Percentiles rank a stretch among this genome's conserved stretches.
Evolutionary conservation across 2,888 invertebrate species (phyloP).

Genomic region (Rambutsinella grinnellia): DNA sequence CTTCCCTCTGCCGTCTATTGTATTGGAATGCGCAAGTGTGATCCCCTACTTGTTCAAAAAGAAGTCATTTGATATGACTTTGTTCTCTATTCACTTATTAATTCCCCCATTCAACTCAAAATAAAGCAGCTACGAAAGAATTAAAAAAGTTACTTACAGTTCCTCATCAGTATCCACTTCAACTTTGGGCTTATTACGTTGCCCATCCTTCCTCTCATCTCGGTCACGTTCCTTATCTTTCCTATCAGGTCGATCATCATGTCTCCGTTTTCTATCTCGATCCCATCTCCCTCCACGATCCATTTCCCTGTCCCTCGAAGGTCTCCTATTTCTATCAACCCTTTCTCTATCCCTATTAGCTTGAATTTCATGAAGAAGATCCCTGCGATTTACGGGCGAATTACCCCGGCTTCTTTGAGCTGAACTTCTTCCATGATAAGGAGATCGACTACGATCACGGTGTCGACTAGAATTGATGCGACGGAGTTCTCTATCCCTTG

Average conservation of each 20-base stretch:
- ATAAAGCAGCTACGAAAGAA: constrained; percentile 12
- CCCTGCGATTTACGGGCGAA: not conserved
- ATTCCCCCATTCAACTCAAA: no score
- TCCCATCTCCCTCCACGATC: constrained; percentile 71
- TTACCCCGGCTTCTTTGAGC: not conserved
- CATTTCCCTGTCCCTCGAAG: constrained; percentile 44
- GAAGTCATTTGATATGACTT: no score
- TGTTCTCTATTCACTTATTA: no score
- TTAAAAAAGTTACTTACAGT: constrained; percentile 50
- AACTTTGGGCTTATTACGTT: constrained; percentile 17
- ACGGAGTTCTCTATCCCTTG: constrained; percentile 57
- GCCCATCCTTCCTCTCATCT: constrained; percentile 9
- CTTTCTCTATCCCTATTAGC: constrained; percentile 9
- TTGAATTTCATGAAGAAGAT: constrained; percentile 1
- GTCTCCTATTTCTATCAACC: constrained; percentile 11
- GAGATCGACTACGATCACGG: constrained; percentile 1
- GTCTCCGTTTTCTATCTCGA: constrained; percentile 69
- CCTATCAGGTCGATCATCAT: constrained; percentile 69
- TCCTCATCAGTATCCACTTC: constrained; percentile 57
- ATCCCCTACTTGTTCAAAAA: no score
- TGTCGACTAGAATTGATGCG: constrained; percentile 62
- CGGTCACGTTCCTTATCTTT: constrained; percentile 67
- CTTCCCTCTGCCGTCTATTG: no score
- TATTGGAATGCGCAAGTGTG: no score
- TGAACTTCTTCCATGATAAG: not conserved